Base-by-base conservation (phyloP, 2,797 vertebrate genomes). In the Kryptolebias ocellatus region DNA sequence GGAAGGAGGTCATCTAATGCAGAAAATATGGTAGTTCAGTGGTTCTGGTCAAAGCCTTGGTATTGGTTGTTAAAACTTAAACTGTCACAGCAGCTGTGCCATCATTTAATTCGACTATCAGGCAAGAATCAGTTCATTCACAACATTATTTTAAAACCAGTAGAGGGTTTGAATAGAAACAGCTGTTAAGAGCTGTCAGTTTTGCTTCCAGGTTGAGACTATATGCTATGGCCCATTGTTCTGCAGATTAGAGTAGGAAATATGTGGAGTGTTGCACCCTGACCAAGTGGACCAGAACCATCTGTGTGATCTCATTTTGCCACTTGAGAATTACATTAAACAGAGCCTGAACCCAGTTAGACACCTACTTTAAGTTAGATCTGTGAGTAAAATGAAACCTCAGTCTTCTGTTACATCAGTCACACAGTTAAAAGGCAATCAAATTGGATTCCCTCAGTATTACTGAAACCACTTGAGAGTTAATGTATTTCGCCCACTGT, bases 371-470 rank as follows among this genome's bases (percentile, higher is more conserved):
- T 17, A 44, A 53, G 37, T 53, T n/a, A 42, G 50, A 45, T 44
- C 6, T 53, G 20, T 29, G 4, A 52, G 37, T 27, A 64, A 45
- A 44, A 53, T 63, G 46, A 63, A 44, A 10, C 50, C 1, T 42
- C 17, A 53, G 24, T n/a, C 20, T 52, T 44, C 37, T 5, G 17
- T 53, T 44, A 53, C 37, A 63, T 52, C 20, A 53, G 37, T 63
- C 37, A 44, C 60, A 53, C 37, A 53, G 37, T 53, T 44, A 44
- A 53, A 63, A 45, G 27, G 20, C 50, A 63, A 45, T 53, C 34
- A 29, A 29, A n/a, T 11, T 44, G 24, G 10, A 53, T 63, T 53
- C 17, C 24, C 50, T 44, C 46, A 61, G 49, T 34, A 61, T 61
- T 50, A 31, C 46, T 47, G 17, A 61, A 50, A 16, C 29, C 46